Conservation (phyloP, 2,888 invertebrate genomes). For the Amphipyra tragopoginis region DNA sequence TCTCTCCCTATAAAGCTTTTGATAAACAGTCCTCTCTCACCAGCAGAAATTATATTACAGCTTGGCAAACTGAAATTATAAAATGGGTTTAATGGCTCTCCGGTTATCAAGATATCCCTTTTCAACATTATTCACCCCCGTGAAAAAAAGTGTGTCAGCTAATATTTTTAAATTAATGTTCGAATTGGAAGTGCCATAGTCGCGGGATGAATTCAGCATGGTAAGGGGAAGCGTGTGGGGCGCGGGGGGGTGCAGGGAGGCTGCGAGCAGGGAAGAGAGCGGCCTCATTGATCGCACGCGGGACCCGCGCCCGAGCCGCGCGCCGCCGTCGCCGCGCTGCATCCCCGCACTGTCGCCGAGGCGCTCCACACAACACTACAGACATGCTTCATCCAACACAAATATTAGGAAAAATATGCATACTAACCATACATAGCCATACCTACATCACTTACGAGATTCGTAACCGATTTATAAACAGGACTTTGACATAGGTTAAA, state of each 20-base stretch:
- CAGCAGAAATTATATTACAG: constrained; percentile 24
- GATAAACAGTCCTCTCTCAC: constrained; percentile 16
- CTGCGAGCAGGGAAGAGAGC: constrained; percentile 68
- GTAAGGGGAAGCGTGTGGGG: constrained; percentile 59
- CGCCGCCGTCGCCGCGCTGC: constrained; percentile 40
- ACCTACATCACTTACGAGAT: constrained; percentile 5
- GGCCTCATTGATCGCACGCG: constrained; percentile 86
- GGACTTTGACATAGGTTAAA: too few relatives aligned
- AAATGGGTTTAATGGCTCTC: constrained; percentile 41
- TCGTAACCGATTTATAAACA: neutral
- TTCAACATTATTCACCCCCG: constrained; percentile 39
- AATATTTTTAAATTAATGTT: constrained; percentile 75
- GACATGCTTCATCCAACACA: constrained; percentile 30
- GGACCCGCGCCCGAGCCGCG: constrained; percentile 77
- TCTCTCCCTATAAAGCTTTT: constrained; percentile 11
- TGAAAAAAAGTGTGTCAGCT: constrained; percentile 63
- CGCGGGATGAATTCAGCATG: constrained; percentile 73
- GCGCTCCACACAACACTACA: constrained; percentile 77
- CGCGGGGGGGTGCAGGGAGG: constrained; percentile 62
- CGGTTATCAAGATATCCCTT: constrained; percentile 46
- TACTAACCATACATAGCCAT: neutral
- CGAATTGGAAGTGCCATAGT: constrained; percentile 78
- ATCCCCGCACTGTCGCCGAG: constrained; percentile 70
- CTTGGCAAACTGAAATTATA: constrained; percentile 40
- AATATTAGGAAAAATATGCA: constrained; percentile 24